These are phyloP conservation scores for Urocitellus parryii DNA, from an alignment of 2,113 vertebrate species.

Conservation along the genomic window DNA sequence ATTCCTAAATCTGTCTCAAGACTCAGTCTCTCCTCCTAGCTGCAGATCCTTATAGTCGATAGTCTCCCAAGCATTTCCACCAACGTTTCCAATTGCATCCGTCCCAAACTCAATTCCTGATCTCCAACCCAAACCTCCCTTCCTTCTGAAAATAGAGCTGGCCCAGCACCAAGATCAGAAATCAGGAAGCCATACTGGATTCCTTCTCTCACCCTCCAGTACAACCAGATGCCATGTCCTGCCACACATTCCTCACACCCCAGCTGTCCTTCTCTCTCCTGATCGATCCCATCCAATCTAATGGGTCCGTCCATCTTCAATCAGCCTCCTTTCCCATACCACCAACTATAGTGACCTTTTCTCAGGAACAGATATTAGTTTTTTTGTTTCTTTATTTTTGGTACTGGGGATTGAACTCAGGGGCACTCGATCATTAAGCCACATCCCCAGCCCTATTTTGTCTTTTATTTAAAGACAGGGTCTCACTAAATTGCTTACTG, in stretches of 20 bases:
- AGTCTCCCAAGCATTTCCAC: background rate
- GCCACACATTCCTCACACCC: background rate
- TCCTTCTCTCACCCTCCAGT: background rate
- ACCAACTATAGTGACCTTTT: background rate
- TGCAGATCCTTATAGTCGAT: no score
- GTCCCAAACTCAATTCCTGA: background rate
- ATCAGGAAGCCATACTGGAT: background rate
- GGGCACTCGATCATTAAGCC: no score
- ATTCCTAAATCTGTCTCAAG: fast-evolving
- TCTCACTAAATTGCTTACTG: no score
- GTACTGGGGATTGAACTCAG: no score
- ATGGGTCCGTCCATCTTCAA: background rate
- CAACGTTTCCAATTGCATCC: background rate
- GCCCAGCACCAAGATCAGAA: background rate
- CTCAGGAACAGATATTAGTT: background rate
- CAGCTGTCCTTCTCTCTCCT: background rate
- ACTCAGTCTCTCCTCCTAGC: background rate
- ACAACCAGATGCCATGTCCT: background rate
- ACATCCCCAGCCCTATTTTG: no score
- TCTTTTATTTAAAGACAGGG: no score
- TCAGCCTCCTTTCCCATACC: background rate
- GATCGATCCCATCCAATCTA: background rate
- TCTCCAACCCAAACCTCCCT: background rate
- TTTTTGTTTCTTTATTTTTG: background rate
- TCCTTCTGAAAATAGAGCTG: background rate